A percentile compares a stretch with the other conserved stretches of the same genome.
Conservation (phyloP, 2,888 invertebrate species). For the Cremastinae sp. region DNA sequence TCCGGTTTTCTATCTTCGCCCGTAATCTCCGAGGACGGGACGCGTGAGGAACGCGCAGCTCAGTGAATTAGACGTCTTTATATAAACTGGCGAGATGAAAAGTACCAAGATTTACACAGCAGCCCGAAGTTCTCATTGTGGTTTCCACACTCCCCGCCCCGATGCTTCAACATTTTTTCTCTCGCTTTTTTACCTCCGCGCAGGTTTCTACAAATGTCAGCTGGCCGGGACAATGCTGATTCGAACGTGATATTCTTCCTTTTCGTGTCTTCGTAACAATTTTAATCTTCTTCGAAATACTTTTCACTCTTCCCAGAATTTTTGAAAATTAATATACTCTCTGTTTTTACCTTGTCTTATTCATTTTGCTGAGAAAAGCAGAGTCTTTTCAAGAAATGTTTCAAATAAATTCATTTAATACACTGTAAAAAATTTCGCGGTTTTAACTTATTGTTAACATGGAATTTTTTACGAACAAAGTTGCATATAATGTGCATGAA, state of each 20-base stretch:
- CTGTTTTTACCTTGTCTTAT: too few species aligned
- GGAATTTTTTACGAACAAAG: too few species aligned
- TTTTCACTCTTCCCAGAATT: too few species aligned
- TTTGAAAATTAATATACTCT: too few species aligned
- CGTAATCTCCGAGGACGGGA: slow-evolving; percentile 29
- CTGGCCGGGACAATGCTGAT: neutral
- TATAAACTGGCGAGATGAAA: slow-evolving; percentile 20
- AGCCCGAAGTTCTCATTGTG: slow-evolving; percentile 13
- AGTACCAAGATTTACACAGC: slow-evolving; percentile 1
- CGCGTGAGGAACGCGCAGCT: slow-evolving; percentile 17
- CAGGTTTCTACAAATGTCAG: neutral
- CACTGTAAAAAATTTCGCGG: too few species aligned
- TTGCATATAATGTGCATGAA: too few species aligned
- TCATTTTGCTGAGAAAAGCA: too few species aligned
- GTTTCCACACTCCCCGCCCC: neutral
- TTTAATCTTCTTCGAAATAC: neutral
- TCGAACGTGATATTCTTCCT: neutral
- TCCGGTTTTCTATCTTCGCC: slow-evolving; percentile 4
- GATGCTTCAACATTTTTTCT: slow-evolving; percentile 1
- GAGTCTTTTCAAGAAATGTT: too few species aligned
- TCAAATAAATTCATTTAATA: too few species aligned
- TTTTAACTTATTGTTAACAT: too few species aligned
- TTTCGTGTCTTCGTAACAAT: neutral
- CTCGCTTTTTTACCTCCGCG: neutral
- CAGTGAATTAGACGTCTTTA: slow-evolving; percentile 30